Percentiles rank a stretch among this genome's conserved stretches.
Evolutionary conservation across 2,797 vertebrate species (phyloP).

Genomic region (Fringilla coelebs): DNA sequence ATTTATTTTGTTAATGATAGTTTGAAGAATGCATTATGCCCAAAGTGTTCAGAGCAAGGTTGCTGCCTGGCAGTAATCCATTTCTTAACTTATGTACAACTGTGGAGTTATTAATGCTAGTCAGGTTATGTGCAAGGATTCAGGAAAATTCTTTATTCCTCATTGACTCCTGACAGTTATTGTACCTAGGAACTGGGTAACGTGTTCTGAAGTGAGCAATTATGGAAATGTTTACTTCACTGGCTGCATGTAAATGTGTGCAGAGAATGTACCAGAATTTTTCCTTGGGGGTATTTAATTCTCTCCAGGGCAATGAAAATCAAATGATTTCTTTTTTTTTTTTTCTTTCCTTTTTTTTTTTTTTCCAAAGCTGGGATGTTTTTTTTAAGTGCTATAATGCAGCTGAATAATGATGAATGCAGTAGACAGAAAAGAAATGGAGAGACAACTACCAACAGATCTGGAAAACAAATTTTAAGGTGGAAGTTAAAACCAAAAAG

Average conservation of each 20-base stretch:
- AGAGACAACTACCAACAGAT: conserved; percentile 67
- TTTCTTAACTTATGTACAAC: conserved; percentile 80
- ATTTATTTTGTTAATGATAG: conserved; percentile 72
- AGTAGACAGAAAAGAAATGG: conserved; percentile 73
- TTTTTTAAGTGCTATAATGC: conserved; percentile 83
- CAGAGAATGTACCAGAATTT: conserved; percentile 84
- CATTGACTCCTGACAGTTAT: conserved; percentile 87
- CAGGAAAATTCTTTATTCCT: conserved; percentile 91
- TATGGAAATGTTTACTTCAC: conserved; percentile 95
- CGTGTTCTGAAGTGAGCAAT: conserved; percentile 94
- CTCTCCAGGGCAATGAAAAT: conserved; percentile 87
- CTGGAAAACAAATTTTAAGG: conserved; percentile 72
- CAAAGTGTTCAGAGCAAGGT: conserved; percentile 76
- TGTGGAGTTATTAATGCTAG: conserved; percentile 84
- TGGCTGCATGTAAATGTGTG: conserved; percentile 87
- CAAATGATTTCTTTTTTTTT: conserved; percentile 80
- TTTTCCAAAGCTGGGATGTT: conserved; percentile 60
- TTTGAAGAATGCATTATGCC: conserved; percentile 61
- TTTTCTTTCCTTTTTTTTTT: background rate
- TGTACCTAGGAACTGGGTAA: conserved; percentile 90
- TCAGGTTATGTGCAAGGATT: conserved; percentile 85
- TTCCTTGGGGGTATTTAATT: conserved; percentile 86
- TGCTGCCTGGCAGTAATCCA: conserved; percentile 86
- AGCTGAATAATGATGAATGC: conserved; percentile 91
- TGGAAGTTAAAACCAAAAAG: conserved; percentile 67